Conservation (phyloP, 2,113 vertebrate genomes). For the Pyrgilauda ruficollis region DNA sequence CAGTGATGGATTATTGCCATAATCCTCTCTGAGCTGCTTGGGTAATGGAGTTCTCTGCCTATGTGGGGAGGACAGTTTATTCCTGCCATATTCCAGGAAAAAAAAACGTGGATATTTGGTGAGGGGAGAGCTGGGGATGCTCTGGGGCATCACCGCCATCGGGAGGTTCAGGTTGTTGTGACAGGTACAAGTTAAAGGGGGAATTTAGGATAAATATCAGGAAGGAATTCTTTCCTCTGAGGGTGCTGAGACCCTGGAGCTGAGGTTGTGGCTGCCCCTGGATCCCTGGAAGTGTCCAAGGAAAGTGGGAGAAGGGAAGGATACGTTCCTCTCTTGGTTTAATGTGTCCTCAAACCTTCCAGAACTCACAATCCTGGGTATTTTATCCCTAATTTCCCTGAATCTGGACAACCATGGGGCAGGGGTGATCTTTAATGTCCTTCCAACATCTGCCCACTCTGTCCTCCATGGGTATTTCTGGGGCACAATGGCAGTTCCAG, state of each 20-base stretch:
- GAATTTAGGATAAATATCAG: neutral
- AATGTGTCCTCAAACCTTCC: too few species aligned
- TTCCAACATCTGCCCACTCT: neutral
- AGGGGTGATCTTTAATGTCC: neutral
- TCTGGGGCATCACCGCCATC: neutral
- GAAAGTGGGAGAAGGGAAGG: neutral
- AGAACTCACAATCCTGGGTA: too few species aligned
- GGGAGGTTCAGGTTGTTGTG: neutral
- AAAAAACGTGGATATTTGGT: neutral
- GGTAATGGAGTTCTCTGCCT: neutral
- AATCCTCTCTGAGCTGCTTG: neutral
- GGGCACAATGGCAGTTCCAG: neutral
- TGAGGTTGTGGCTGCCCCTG: neutral
- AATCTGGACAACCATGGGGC: neutral
- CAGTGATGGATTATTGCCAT: neutral
- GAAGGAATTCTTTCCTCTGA: too few species aligned
- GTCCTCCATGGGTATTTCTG: neutral
- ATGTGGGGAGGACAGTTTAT: neutral
- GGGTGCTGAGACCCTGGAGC: neutral
- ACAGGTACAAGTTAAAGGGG: neutral
- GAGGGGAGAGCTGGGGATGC: neutral
- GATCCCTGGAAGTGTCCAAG: neutral
- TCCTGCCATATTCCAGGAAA: neutral
- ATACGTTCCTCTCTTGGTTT: neutral
- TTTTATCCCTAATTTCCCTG: too few species aligned